A percentile compares a stretch with the other conserved stretches of the same genome.
Evolutionary conservation across 2,797 vertebrate species (phyloP).

Genomic region (Amazona finschi): DNA sequence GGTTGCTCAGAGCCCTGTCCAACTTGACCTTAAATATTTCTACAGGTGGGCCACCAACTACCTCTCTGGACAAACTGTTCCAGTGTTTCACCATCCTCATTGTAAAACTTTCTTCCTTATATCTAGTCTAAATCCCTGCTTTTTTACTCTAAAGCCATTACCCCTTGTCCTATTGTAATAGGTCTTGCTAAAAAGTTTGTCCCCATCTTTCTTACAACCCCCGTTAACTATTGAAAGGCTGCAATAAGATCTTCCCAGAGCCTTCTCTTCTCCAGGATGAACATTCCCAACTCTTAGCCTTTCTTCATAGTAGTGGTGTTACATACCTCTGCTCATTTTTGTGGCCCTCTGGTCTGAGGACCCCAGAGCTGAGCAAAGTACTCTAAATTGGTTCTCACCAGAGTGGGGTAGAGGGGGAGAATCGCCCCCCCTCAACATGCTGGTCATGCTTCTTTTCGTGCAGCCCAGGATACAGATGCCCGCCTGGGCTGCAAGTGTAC

Average conservation of each 20-base stretch:
- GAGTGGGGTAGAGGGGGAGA: not conserved
- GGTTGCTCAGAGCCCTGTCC: not conserved
- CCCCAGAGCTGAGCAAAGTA: not conserved
- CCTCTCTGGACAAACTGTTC: not conserved
- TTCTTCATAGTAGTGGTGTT: not conserved
- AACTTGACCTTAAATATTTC: not conserved
- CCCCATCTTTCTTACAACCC: not conserved
- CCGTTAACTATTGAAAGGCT: not conserved
- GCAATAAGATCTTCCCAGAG: not conserved
- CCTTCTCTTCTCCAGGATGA: not conserved
- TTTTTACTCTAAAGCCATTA: not conserved
- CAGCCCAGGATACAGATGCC: not conserved
- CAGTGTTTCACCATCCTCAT: not conserved
- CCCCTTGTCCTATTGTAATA: not conserved
- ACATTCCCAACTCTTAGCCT: not conserved
- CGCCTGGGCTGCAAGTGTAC: not conserved
- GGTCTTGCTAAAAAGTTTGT: not conserved
- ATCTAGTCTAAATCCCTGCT: not conserved
- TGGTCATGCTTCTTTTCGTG: not conserved
- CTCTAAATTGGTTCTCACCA: not conserved
- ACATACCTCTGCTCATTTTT: not conserved
- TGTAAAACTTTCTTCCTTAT: not conserved
- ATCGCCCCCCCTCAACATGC: not conserved
- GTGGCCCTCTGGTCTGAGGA: not conserved
- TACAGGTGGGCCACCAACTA: not conserved